Evolutionary conservation across 1,140 invertebrate genomes (phyloP).

Genomic region (Habropoda laboriosa): DNA sequence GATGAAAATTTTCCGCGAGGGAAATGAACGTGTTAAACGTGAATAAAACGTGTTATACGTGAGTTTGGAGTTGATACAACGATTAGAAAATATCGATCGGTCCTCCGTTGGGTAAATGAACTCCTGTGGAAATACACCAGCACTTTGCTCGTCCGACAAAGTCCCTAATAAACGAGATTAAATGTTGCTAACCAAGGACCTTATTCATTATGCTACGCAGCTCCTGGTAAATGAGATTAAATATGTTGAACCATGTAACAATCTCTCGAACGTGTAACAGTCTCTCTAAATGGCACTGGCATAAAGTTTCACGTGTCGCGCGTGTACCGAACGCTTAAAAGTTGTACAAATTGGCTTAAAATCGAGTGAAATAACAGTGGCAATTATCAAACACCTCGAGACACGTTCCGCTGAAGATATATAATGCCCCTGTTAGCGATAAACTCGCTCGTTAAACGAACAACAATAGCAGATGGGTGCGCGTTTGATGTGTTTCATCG

Average conservation of each 20-base stretch:
- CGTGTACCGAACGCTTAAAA: neutral
- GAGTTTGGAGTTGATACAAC: neutral
- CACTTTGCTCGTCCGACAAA: neutral
- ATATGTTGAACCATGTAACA: neutral
- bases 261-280: neutral
- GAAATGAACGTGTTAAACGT: neutral
- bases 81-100: neutral
- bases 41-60: neutral
- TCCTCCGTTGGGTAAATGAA: neutral
- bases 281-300: neutral
- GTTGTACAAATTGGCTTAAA: conserved; percentile 1
- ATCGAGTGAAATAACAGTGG: neutral
- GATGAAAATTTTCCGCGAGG: too few species aligned
- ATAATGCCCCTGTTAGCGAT: too few species aligned
- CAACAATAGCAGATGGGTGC: too few species aligned
- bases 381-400: neutral
- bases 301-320: neutral
- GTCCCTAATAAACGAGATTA: conserved; percentile 21
- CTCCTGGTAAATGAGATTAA: conserved; percentile 18
- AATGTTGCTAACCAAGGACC: neutral
- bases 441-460: too few species aligned
- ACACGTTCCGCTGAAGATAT: neutral
- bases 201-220: conserved; percentile 1
- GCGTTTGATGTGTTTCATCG: too few species aligned
- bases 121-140: neutral